Conservation (phyloP, 2,888 invertebrate species). For the Harpalus rufipes region DNA sequence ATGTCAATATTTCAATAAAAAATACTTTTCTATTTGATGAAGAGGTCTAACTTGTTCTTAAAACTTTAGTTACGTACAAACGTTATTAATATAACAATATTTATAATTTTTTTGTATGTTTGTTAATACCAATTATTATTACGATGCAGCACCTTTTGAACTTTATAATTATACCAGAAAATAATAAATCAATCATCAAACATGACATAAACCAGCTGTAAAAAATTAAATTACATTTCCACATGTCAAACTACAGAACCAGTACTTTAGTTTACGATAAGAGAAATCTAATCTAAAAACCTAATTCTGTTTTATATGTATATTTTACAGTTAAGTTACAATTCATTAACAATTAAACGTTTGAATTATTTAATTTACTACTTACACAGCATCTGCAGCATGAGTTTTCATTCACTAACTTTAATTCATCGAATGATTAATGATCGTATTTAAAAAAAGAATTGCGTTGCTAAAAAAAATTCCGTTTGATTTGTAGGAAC, state of each 20-base stretch:
- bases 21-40: no score
- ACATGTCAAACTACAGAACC: conserved; percentile 11
- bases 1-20: no score
- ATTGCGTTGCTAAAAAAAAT: conserved; percentile 1
- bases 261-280: neutral
- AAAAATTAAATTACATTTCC: neutral
- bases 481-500: conserved; percentile 25
- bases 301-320: conserved; percentile 16
- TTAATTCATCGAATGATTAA: conserved; percentile 27
- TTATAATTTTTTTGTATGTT: no score
- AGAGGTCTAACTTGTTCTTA: no score
- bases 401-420: conserved; percentile 24
- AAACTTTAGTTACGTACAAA: no score
- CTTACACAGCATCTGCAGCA: neutral
- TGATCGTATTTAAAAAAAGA: conserved; percentile 11
- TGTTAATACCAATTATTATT: no score
- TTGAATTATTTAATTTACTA: no score
- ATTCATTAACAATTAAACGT: no score
- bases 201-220: neutral
- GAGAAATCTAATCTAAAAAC: conserved; percentile 37
- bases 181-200: no score
- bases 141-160: no score
- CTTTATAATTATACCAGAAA: no score
- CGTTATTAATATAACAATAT: no score
- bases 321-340: conserved; percentile 8